A percentile compares a stretch with the other conserved stretches of the same genome.
Evolutionary conservation across 2,113 vertebrate species (phyloP).

Genomic region (Trochalopteron elliotii): DNA sequence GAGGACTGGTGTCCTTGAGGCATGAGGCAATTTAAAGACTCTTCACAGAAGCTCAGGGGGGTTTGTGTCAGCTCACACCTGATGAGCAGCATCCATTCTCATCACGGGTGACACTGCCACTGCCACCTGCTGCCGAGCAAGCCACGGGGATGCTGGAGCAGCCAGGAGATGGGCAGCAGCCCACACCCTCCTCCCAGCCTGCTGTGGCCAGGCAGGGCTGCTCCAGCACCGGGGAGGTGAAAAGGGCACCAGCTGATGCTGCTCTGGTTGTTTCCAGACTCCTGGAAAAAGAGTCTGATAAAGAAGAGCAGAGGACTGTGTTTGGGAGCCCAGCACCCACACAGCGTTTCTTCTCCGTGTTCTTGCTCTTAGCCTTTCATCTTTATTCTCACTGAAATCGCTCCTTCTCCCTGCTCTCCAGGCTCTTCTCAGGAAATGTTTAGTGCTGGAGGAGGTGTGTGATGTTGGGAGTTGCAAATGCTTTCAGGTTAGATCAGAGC

Average conservation of each 20-base stretch:
- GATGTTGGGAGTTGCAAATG: background rate
- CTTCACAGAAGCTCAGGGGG: background rate
- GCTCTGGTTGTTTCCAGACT: background rate
- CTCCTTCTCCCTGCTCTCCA: background rate
- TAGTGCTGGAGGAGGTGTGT: background rate
- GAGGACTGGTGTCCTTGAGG: conserved; percentile 59
- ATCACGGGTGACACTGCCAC: background rate
- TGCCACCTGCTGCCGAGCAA: background rate
- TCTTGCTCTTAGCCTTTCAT: background rate
- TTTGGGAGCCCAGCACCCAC: background rate
- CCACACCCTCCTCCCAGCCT: background rate
- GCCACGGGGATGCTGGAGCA: background rate
- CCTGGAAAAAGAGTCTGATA: background rate
- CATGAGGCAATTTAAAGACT: conserved; percentile 21
- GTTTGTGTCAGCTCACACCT: background rate
- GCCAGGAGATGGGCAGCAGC: rapidly evolving
- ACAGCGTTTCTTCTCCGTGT: rapidly evolving
- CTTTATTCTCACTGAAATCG: background rate
- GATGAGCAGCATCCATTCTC: conserved; percentile 39
- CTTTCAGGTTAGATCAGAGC: background rate
- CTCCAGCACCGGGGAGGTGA: background rate
- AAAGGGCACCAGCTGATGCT: background rate
- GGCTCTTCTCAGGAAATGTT: background rate
- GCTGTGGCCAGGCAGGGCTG: background rate
- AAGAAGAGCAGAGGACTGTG: background rate